Conservation (phyloP, 2,888 invertebrate species). For the Troides aeacus region DNA sequence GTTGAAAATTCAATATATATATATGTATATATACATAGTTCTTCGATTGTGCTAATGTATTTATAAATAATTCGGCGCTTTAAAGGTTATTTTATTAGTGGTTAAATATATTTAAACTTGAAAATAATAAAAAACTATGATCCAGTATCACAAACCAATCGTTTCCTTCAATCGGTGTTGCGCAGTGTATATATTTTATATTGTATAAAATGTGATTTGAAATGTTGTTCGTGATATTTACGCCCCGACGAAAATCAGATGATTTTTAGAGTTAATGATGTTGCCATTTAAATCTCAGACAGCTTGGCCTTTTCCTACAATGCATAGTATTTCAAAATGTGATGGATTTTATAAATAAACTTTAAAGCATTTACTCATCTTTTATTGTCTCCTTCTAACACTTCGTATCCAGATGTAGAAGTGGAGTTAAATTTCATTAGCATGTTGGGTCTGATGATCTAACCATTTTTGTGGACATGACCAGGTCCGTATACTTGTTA, state of each 20-base stretch:
- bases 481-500: no score
- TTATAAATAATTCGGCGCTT: background rate
- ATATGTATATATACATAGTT: background rate
- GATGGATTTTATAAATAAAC: constrained; percentile 45
- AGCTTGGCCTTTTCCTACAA: constrained; percentile 44
- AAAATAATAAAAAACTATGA: constrained; percentile 11
- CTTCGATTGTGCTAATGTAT: background rate
- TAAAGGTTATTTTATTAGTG: background rate
- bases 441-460: no score
- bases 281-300: constrained; percentile 30
- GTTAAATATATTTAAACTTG: constrained; percentile 2
- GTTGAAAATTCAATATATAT: no score
- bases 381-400: constrained; percentile 1
- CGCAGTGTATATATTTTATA: constrained; percentile 4
- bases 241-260: constrained; percentile 3
- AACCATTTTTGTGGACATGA: no score
- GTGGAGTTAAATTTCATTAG: no score
- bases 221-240: constrained; percentile 2
- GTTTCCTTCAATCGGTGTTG: background rate
- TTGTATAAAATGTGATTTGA: constrained; percentile 1
- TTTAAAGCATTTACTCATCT: constrained; percentile 15
- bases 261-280: constrained; percentile 24
- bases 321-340: constrained; percentile 47
- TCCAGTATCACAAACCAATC: constrained; percentile 3
- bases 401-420: no score